A percentile compares a stretch with the other conserved stretches of the same genome.
Evolutionary conservation across 2,113 vertebrate species (phyloP).

Genomic region (Corythornis cristatus): DNA sequence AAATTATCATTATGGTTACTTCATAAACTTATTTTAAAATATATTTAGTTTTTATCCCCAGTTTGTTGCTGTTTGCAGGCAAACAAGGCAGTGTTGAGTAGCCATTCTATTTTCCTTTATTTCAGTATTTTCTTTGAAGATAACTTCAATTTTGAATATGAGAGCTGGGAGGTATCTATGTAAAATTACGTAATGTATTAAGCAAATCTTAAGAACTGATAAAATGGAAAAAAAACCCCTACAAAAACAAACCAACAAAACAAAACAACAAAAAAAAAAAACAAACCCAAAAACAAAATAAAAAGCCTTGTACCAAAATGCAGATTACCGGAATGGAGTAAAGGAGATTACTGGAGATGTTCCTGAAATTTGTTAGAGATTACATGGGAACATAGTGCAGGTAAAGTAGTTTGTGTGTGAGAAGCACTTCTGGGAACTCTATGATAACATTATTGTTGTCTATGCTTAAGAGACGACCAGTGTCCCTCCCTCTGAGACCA

Average conservation of each 20-base stretch:
- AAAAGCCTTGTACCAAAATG: not conserved
- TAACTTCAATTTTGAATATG: not conserved
- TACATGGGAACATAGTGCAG: not conserved
- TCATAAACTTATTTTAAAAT: not conserved
- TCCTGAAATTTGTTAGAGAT: not conserved
- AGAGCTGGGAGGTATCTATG: not conserved
- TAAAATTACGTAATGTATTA: not conserved
- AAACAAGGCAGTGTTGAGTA: not conserved
- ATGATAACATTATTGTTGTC: not conserved
- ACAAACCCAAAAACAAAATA: not conserved
- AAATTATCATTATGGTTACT: not conserved
- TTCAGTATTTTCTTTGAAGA: not conserved
- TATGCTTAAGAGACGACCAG: not conserved
- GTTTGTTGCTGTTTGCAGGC: not conserved
- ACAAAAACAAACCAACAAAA: too few species aligned
- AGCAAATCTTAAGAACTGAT: not conserved
- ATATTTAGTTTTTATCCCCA: not conserved
- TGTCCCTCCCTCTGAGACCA: not conserved
- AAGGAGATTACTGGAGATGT: not conserved
- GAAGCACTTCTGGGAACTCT: not conserved
- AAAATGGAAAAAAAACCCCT: not conserved
- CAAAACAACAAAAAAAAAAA: too few species aligned
- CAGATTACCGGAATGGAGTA: not conserved
- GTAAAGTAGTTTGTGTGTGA: not conserved
- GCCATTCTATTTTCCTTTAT: not conserved